Conservation (phyloP, 2,888 invertebrate species). For the Trachelus iudaicus region DNA sequence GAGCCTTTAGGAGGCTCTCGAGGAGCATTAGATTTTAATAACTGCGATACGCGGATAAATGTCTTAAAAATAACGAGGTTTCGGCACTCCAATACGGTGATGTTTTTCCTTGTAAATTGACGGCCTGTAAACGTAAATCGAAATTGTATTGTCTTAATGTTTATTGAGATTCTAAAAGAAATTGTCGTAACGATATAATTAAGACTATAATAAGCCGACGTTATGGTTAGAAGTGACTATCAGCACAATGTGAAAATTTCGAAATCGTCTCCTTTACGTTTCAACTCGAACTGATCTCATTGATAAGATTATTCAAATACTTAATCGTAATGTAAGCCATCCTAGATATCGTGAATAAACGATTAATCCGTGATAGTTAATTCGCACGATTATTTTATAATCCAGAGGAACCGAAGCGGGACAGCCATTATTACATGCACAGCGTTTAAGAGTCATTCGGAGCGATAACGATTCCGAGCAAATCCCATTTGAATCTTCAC, state of each 20-base stretch:
- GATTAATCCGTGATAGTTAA: neutral
- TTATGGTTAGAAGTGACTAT: neutral
- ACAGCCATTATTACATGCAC: neutral
- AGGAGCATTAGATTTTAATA: neutral
- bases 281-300: neutral
- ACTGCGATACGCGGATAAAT: neutral
- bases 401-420: neutral
- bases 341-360: neutral
- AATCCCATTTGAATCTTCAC: neutral
- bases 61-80: neutral
- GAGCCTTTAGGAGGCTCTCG: neutral
- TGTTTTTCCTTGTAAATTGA: neutral
- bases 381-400: neutral
- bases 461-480: neutral
- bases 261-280: neutral
- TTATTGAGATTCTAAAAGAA: neutral
- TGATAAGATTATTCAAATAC: neutral
- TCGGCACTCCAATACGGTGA: neutral
- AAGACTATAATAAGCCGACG: neutral
- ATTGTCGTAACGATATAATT: neutral
- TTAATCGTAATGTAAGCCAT: neutral
- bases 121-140: neutral
- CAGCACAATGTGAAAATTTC: neutral
- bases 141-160: neutral
- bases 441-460: neutral